Conservation (phyloP, 2,113 vertebrate genomes). For the Zosterops japonicus region DNA sequence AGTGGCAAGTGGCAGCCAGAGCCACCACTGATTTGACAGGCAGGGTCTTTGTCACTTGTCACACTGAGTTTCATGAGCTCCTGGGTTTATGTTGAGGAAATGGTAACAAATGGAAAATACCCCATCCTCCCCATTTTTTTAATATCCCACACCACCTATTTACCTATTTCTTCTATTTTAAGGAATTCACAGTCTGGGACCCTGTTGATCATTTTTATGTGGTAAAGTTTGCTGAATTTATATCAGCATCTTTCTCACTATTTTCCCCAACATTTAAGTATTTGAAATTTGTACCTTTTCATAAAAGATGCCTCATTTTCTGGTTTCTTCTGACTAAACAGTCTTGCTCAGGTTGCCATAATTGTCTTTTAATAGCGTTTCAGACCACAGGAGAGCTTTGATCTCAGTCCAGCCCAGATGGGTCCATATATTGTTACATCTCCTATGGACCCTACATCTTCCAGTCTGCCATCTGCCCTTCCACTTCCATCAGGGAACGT, state of each 20-base stretch:
- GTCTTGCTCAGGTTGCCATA: constrained; percentile 18
- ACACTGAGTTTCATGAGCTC: not conserved
- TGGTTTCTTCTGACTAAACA: not conserved
- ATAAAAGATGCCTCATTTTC: not conserved
- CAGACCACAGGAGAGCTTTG: constrained; percentile 7
- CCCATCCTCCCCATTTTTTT: rapidly evolving
- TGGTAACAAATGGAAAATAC: not conserved
- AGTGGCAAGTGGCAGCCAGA: not conserved
- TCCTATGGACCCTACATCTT: not conserved
- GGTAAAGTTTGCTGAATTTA: not conserved
- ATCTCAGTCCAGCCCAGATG: constrained; percentile 46
- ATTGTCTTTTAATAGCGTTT: constrained; percentile 13
- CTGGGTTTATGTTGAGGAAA: not conserved
- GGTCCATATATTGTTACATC: constrained; percentile 48
- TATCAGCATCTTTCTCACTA: not conserved
- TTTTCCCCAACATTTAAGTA: constrained; percentile 15
- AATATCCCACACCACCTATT: not conserved
- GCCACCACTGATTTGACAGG: not conserved
- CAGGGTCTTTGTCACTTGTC: not conserved
- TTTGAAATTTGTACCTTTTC: constrained; percentile 19
- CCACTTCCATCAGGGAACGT: not conserved
- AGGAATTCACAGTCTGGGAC: not conserved
- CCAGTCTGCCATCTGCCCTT: constrained; percentile 53
- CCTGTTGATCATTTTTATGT: not conserved
- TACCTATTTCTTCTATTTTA: not conserved